phyloP scores from a whole-genome alignment of 2,888 invertebrate species.

The Auanema freiburgensis region DNA sequence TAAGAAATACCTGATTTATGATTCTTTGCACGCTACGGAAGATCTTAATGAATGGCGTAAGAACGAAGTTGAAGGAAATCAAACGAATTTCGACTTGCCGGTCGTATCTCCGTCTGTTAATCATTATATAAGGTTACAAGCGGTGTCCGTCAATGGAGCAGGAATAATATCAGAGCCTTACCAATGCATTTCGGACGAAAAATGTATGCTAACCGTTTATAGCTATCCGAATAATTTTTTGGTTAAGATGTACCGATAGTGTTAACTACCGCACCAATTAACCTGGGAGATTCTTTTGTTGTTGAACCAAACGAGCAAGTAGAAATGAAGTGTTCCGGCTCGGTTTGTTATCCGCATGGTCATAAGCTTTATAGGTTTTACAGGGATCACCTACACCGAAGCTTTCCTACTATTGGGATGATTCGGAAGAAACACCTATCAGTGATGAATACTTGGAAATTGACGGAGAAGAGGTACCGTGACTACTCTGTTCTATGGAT shows the following conservation, averaged over 20 bases:
- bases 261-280: constrained; percentile 1
- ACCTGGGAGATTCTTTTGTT: constrained; percentile 13
- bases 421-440: constrained; percentile 19
- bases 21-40: constrained; percentile 26
- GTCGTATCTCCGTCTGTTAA: constrained; percentile 14
- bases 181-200: constrained; percentile 26
- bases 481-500: neutral
- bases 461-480: constrained; percentile 7
- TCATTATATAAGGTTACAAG: constrained; percentile 34
- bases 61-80: constrained; percentile 25
- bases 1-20: constrained; percentile 44
- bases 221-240: no score
- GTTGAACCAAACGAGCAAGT: constrained; percentile 36
- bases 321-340: constrained; percentile 30
- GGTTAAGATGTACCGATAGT: constrained; percentile 31
- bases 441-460: constrained; percentile 14
- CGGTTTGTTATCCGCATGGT: constrained; percentile 10
- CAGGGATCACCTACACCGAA: constrained; percentile 32
- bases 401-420: constrained; percentile 27
- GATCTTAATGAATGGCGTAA: constrained; percentile 40
- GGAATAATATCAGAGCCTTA: constrained; percentile 35
- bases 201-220: no score
- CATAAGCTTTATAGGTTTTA: neutral
- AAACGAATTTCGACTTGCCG: constrained; percentile 21
- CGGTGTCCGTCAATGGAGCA: constrained; percentile 33